Base-by-base conservation (phyloP, 2,113 vertebrate genomes). In the Anhinga anhinga region DNA sequence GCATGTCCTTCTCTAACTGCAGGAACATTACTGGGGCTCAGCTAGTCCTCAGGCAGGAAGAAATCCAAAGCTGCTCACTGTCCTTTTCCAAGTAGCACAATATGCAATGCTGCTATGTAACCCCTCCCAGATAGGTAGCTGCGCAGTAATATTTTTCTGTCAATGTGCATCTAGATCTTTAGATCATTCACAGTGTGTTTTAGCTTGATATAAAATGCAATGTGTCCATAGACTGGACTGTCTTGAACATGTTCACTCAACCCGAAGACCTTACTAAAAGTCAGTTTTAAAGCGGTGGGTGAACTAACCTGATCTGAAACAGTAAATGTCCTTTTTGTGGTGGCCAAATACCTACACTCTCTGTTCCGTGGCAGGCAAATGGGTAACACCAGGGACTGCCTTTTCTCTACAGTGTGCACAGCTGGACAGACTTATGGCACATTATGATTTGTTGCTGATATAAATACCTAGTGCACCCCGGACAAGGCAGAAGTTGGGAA, bases 331-430 rank as follows among this genome's bases (percentile, higher is more conserved):
- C 32, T 67, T 85, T 69, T 15, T 49, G 19, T 49, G 12, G 13
- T 62, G 40, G 21, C 12, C 52, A 34, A 76, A 73, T 59, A 73
- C 3, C 9, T 82, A 7, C 3, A 13, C 3, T 62, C 5, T 7
- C 4, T 65, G 5, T 50, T 65, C 7, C 13, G 30, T 13, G 26
- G 13, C 15, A 88, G 27, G 44, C 7, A 62, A 80, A 72, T 44
- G 9, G 21, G 12, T 74, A 88, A 66, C 88, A 38, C 2, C 11
- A 78, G 11, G 32, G n/a, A 74, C 69, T 0, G 0, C 2, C 21
- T 78, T 83, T 88, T 66, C 4, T 14, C 15, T 73, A 9, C 40
- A 36, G 11, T 22, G 21, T 70, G 11, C 36, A 61, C 20, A 66
- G 15, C 42, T 81, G 38, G 20, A 58, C 11, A 86, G 22, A 63